These are phyloP conservation scores for Sus scrofa DNA, from an alignment of 2,113 vertebrate species.

Conservation along the genomic window T2T-Sscrofa CM000822.6:76116501-76117000, in stretches of 20 bases:
- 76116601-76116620: neutral
- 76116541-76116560: slow-evolving; percentile 27
- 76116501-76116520: neutral
- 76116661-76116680: neutral
- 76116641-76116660: neutral
- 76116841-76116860: too few species aligned
- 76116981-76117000: too few species aligned
- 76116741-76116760: neutral
- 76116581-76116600: neutral
- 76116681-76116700: accelerated
- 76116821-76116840: too few species aligned
- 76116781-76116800: neutral
- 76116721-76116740: neutral
- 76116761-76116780: neutral
- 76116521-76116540: slow-evolving; percentile 54
- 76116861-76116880: too few species aligned
- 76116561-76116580: neutral
- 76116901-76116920: too few species aligned
- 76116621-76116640: neutral
- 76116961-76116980: too few species aligned
- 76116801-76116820: too few species aligned
- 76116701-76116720: neutral
- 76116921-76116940: too few species aligned
- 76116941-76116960: too few species aligned
- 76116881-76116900: too few species aligned